A percentile compares a stretch with the other conserved stretches of the same genome.
Evolutionary conservation across 2,888 invertebrate species (phyloP).

Genomic region (Cephus pygmeus): DNA sequence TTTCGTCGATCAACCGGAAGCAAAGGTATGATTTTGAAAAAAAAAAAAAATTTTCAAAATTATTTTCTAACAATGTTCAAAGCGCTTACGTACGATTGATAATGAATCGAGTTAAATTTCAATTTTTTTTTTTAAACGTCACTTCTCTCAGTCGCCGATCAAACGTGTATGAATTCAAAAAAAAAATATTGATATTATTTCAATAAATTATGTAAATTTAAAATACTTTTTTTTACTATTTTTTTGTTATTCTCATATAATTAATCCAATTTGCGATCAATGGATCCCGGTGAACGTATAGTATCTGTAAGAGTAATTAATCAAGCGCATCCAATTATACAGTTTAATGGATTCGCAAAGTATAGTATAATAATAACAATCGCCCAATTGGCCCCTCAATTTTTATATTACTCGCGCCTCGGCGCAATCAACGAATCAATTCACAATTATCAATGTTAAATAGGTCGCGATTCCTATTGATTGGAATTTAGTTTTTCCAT

Average conservation of each 20-base stretch:
- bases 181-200: background rate
- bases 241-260: background rate
- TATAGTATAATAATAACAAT: background rate
- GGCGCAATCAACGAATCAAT: background rate
- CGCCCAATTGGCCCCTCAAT: background rate
- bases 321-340: background rate
- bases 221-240: background rate
- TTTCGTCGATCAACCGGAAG: background rate
- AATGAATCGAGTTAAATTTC: background rate
- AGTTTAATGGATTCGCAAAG: background rate
- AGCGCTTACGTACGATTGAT: background rate
- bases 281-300: background rate
- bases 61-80: background rate
- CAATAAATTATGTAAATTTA: background rate
- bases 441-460: background rate
- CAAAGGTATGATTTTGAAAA: background rate
- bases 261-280: background rate
- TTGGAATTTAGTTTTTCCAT: background rate
- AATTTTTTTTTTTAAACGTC: background rate
- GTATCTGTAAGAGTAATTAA: background rate
- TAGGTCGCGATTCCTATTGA: background rate
- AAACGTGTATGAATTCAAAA: background rate
- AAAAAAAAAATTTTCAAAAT: background rate
- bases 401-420: background rate
- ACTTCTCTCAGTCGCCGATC: background rate